phyloP scores from a whole-genome alignment of 2,113 vertebrate species.

The Microcebus murinus region DNA sequence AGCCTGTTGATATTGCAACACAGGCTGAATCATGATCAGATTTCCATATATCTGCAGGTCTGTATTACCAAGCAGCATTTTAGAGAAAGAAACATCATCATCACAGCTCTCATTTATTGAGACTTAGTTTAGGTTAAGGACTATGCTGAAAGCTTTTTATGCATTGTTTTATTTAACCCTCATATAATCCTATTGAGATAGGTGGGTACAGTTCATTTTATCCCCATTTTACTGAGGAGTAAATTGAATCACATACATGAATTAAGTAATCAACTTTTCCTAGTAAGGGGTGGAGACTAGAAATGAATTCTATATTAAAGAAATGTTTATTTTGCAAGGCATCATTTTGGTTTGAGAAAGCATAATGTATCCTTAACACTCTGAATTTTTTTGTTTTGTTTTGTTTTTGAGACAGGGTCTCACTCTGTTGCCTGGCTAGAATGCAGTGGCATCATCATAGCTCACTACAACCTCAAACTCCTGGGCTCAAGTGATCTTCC shows the following conservation, averaged over 20 bases:
- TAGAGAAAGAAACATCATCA: background rate
- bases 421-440: too few species aligned
- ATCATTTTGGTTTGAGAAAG: conserved; percentile 3
- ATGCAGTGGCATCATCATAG: too few species aligned
- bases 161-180: background rate
- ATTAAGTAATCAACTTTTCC: background rate
- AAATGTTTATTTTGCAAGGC: background rate
- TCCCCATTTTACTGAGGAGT: background rate
- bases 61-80: background rate
- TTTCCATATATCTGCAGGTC: background rate
- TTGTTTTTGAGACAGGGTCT: too few species aligned
- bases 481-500: too few species aligned
- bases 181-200: background rate
- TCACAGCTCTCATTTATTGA: background rate
- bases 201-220: background rate
- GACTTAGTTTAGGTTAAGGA: background rate
- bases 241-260: background rate
- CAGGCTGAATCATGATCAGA: background rate
- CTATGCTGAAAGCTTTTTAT: background rate
- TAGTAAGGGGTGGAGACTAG: background rate
- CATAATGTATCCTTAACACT: background rate
- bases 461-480: too few species aligned
- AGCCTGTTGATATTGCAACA: background rate
- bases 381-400: background rate
- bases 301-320: background rate